Evolutionary conservation across 2,113 vertebrate species (phyloP).

Genomic region (Alethe castanea): DNA sequence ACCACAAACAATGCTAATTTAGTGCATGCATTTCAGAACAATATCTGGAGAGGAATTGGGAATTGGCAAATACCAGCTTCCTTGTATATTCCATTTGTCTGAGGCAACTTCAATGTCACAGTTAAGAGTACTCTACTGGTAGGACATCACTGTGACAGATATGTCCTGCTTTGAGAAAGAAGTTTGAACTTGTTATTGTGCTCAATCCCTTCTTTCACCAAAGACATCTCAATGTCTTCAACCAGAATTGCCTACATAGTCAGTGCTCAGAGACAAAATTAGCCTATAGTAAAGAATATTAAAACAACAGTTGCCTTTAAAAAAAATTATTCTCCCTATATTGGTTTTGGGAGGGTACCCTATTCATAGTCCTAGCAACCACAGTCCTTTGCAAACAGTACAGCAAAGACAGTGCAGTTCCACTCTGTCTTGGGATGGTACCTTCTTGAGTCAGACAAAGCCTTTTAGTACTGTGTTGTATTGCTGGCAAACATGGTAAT

Average conservation of each 20-base stretch:
- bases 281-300: neutral
- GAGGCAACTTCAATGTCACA: neutral
- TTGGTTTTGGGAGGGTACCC: neutral
- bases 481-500: neutral
- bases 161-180: neutral
- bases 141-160: neutral
- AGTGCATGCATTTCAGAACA: constrained; percentile 47
- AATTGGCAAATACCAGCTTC: neutral
- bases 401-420: neutral
- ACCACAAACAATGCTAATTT: constrained; percentile 29
- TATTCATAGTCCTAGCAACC: neutral
- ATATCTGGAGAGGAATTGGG: neutral
- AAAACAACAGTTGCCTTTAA: neutral
- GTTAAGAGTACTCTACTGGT: neutral
- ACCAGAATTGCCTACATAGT: neutral
- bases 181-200: neutral
- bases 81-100: neutral
- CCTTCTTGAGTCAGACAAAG: neutral
- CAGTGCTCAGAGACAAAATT: neutral
- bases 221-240: neutral
- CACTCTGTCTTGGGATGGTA: neutral
- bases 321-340: neutral
- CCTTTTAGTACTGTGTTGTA: neutral
- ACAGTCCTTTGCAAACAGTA: neutral
- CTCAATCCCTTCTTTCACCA: neutral